Evolutionary conservation across 2,113 vertebrate genomes (phyloP), one percentile per base, ranked within the genome.

Genomic region (Chaenocephalus aceratus): DNA sequence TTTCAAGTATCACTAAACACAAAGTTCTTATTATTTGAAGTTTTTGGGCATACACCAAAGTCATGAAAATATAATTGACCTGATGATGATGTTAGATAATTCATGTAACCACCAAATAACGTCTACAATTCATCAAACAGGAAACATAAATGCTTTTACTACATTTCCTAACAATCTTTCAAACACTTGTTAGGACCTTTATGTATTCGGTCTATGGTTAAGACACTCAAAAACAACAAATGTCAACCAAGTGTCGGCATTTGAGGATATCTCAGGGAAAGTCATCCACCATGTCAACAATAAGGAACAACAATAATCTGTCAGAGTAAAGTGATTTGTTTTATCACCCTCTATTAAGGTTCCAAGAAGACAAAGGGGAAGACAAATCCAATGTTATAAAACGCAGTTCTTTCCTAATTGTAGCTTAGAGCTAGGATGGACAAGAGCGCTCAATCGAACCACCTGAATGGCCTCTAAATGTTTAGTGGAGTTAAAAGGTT

Each of bases 401-500:
- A 14, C 4, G 18, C 2, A 26, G 7, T 65, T 36, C 48, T 4
- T 8, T 56, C 46, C 16, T 15, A 21, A 16, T n/a, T 59, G 30
- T 30, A 52, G 2, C 15, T 53, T n/a, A 4, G 48, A 54, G 36
- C 30, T 30, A 30, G 30, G 54, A 54, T 23, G 15, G 53, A 76
- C 11, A 7, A 54, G 11, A 53, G 12, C 34, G 14, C 48, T 77
- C 23, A 18, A 26, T 7, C 13, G 56, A 44, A 78, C 23, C 30
- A 45, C 62, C 45, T 49, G 48, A 74, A 53, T 70, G 70, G 74
- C 59, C 58, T 49, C 2, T 52, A 56, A 53, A 64, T 76, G 53
- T 53, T 77, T 26, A 63, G 72, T 49, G 46, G n/a, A 41, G 26
- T 65, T 77, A 54, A 60, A 59, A 51, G 59, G 74, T 34, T 44